Evolutionary conservation across 1,140 invertebrate genomes (phyloP), one percentile per base, ranked within the genome.

Genomic region (Zaprionus camerounensis): DNA sequence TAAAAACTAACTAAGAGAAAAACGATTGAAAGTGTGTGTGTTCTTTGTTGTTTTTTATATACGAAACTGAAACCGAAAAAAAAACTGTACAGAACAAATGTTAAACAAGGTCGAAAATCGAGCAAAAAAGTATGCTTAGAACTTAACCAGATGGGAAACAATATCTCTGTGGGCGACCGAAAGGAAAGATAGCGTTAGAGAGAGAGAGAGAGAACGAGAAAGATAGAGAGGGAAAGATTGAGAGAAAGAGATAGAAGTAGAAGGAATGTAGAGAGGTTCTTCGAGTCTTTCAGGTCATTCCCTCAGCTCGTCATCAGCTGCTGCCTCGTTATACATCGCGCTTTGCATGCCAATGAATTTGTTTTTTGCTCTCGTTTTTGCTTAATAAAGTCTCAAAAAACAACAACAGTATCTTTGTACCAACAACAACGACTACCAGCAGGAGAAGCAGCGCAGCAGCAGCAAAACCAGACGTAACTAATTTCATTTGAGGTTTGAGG

Each of bases 261-360:
- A 64, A 36, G 58, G 55, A 24, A 11, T 15, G 41, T 5, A 59
- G 41, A 61, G 34, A 62, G 24, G 20, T 15, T 41, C 20, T 28
- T 51, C 15, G 34, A 63, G 58, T 59, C 22, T 55, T 44, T 34
- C 15, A 20, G 73, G 61, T 71, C 61, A 41, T 58, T 70, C 59
- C 59, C 59, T 31, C 51, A 55, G 41, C n/a, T 53, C 58, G 51
- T 55, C 51, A 26, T 38, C 61, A 68, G 71, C 58, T 78, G 78
- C 64, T 62, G 22, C 59, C 24, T 38, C 74, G 51, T 76, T 76
- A 76, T 68, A 79, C 82, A 85, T 73, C 53, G 72, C 80, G 5
- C 61, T 61, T 61, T 67, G 83, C 85, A 88, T 90, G 78, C 55
- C 78, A 84, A 90, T 90, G 84, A 87, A 81, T 90, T 74, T 65